Conservation (phyloP, 2,888 invertebrate genomes). For the Tyria jacobaeae region DNA sequence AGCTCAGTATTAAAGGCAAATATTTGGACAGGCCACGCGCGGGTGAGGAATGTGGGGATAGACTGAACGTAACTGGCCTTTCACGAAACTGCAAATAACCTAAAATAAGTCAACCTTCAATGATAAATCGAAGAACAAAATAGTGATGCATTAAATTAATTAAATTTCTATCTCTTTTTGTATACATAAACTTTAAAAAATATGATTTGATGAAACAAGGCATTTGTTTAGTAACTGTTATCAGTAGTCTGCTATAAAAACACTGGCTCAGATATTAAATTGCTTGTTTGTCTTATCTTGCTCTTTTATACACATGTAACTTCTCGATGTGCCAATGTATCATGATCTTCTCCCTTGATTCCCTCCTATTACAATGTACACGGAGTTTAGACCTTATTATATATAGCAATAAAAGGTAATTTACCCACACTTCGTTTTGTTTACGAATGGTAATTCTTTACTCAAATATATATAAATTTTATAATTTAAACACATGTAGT, state of each 20-base stretch:
- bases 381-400: conserved; percentile 48
- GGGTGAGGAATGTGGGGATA: conserved; percentile 32
- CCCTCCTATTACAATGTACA: conserved; percentile 44
- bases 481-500: conserved; percentile 10
- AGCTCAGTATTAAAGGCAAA: conserved; percentile 68
- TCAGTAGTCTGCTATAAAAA: too few species aligned
- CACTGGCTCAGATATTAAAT: too few species aligned
- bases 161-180: too few species aligned
- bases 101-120: neutral
- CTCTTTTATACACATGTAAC: too few species aligned
- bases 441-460: neutral
- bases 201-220: too few species aligned
- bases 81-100: neutral
- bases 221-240: too few species aligned
- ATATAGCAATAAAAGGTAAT: conserved; percentile 33
- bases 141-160: neutral
- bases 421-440: conserved; percentile 12
- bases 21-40: conserved; percentile 64
- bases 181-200: too few species aligned
- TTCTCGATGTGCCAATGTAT: neutral
- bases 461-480: too few species aligned
- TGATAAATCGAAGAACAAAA: neutral
- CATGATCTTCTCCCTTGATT: neutral
- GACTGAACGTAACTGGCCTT: neutral
- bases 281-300: too few species aligned